phyloP scores from a whole-genome alignment of 2,888 invertebrate species.

The Lamproptera curius region DNA sequence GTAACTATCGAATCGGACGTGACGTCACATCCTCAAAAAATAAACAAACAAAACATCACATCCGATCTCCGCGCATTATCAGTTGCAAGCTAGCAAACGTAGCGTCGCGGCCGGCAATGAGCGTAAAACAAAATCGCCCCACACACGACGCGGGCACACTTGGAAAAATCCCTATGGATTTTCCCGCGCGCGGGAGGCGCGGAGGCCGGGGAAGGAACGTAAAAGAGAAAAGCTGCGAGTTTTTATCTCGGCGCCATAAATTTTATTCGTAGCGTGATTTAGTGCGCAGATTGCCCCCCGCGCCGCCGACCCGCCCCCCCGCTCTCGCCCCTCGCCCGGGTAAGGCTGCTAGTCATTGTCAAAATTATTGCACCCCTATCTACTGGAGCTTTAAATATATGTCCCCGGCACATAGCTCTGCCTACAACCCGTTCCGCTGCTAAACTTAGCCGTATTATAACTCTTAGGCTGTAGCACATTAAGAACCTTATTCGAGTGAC shows the following conservation, averaged over 20 bases:
- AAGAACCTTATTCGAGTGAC: too few species aligned
- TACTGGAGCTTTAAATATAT: constrained; percentile 78
- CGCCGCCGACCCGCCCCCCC: constrained; percentile 58
- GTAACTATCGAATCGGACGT: constrained; percentile 7
- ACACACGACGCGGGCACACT: constrained; percentile 75
- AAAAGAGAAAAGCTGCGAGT: constrained; percentile 81
- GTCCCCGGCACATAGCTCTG: constrained; percentile 70
- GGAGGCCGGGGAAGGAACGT: constrained; percentile 68
- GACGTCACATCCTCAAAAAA: constrained; percentile 28
- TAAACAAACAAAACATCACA: constrained; percentile 35
- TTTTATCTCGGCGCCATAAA: constrained; percentile 80
- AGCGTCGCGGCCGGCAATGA: constrained; percentile 74
- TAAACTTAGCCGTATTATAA: constrained; percentile 43
- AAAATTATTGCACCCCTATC: constrained; percentile 79
- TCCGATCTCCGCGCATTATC: constrained; percentile 69
- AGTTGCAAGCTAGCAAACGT: constrained; percentile 73
- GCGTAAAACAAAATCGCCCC: constrained; percentile 78
- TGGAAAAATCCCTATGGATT: constrained; percentile 79
- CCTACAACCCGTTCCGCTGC: constrained; percentile 60
- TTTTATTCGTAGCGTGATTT: constrained; percentile 80
- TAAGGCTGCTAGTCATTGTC: constrained; percentile 78
- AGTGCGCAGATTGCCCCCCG: constrained; percentile 78
- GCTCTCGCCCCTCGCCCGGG: constrained; percentile 74
- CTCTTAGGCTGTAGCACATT: constrained; percentile 31
- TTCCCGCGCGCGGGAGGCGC: constrained; percentile 62